Evolutionary conservation across 2,113 vertebrate species (phyloP).

Genomic region (Oncorhynchus nerka): DNA sequence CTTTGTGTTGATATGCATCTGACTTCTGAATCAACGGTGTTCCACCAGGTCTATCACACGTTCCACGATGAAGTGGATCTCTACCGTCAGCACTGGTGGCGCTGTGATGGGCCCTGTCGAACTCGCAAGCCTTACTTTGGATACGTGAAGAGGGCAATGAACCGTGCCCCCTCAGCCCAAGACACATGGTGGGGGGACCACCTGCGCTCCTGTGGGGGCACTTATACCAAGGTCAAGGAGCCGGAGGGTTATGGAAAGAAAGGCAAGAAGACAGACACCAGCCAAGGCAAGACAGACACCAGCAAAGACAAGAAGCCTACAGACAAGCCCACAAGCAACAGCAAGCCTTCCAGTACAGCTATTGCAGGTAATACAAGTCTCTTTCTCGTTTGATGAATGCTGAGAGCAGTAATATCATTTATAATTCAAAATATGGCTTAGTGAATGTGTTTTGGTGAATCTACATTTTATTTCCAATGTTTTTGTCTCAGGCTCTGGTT

Average conservation of each 20-base stretch:
- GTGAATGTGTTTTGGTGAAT: not conserved
- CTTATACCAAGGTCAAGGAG: slow-evolving; percentile 87
- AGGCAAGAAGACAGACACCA: slow-evolving; percentile 26
- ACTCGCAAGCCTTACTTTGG: slow-evolving; percentile 82
- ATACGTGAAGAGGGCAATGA: slow-evolving; percentile 90
- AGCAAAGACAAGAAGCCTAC: slow-evolving; percentile 41
- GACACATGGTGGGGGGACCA: slow-evolving; percentile 95
- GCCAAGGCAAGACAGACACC: slow-evolving; percentile 32
- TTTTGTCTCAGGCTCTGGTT: slow-evolving; percentile 64
- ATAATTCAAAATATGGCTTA: not conserved
- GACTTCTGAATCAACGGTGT: not conserved
- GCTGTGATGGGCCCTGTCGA: slow-evolving; percentile 87
- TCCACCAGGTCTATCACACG: slow-evolving; percentile 82
- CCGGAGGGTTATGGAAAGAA: slow-evolving; percentile 87
- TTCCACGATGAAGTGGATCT: slow-evolving; percentile 89
- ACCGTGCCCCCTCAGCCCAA: slow-evolving; percentile 84
- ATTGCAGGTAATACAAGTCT: slow-evolving; percentile 24
- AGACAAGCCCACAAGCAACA: slow-evolving; percentile 29
- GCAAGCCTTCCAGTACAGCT: slow-evolving; percentile 36
- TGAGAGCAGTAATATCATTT: not conserved
- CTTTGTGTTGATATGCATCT: not conserved
- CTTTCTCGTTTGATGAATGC: not conserved
- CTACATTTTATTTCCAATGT: not conserved
- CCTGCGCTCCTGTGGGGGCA: slow-evolving; percentile 84
- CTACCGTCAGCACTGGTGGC: slow-evolving; percentile 97